Conservation (phyloP, 2,888 invertebrate genomes). For the Catocala nupta region DNA sequence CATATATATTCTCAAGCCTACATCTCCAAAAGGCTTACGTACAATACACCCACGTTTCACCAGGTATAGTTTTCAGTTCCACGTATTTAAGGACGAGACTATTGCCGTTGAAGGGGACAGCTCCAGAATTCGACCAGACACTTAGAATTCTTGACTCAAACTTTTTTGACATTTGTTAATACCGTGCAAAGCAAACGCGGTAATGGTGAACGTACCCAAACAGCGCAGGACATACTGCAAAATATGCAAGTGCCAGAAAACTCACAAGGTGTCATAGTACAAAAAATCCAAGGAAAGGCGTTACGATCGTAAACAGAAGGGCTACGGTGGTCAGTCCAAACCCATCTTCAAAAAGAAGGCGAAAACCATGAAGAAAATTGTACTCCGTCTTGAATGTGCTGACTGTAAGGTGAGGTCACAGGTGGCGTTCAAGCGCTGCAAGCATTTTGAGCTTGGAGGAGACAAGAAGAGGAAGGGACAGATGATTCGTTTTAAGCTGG, state of each 20-base stretch:
- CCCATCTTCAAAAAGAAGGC: conserved; percentile 99
- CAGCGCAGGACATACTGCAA: conserved; percentile 99
- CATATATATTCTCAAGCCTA: too few relatives aligned
- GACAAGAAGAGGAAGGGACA: conserved; percentile 99
- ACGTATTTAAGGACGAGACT: too few relatives aligned
- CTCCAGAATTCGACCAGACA: too few relatives aligned
- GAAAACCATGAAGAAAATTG: conserved; percentile 99
- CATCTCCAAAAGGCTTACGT: too few relatives aligned
- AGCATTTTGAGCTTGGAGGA: conserved; percentile 99
- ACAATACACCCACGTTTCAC: too few relatives aligned
- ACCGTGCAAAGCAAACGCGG: conserved; percentile 69
- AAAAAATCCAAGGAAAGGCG: conserved; percentile 99
- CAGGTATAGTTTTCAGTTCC: too few relatives aligned
- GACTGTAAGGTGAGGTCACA: conserved; percentile 99
- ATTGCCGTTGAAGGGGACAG: too few relatives aligned
- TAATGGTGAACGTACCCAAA: conserved; percentile 98
- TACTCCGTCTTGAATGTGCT: conserved; percentile 99
- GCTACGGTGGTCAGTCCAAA: conserved; percentile 99
- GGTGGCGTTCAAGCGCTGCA: conserved; percentile 98
- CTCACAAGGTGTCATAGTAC: conserved; percentile 99
- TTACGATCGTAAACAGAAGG: conserved; percentile 99
- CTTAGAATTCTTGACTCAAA: too few relatives aligned
- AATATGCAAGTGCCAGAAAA: conserved; percentile 99
- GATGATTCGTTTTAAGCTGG: conserved; percentile 97
- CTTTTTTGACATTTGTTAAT: conserved; percentile 78